Evolutionary conservation across 2,888 invertebrate species (phyloP).

Genomic region (Nomada fucata): DNA sequence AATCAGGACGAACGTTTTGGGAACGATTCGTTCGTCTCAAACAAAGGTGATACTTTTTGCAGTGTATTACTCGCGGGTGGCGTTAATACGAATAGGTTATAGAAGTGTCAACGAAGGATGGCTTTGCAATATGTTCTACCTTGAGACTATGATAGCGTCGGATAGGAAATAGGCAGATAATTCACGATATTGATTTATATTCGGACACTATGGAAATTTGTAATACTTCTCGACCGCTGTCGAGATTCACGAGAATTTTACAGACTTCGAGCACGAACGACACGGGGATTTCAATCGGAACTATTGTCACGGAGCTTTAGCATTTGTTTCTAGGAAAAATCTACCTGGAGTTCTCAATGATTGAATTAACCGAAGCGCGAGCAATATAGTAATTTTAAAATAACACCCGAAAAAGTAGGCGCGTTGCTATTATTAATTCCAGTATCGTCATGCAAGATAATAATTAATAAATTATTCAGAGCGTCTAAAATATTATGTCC

Average conservation of each 20-base stretch:
- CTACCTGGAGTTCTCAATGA: slow-evolving; percentile 3
- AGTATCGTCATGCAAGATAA: too few relatives aligned
- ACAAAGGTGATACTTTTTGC: too few relatives aligned
- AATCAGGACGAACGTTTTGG: too few relatives aligned
- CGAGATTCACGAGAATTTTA: slow-evolving; percentile 44
- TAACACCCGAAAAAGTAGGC: too few relatives aligned
- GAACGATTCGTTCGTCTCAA: too few relatives aligned
- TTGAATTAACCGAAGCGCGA: background rate
- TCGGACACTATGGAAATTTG: background rate
- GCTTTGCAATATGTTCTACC: background rate
- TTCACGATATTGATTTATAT: background rate
- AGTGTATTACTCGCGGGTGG: too few relatives aligned
- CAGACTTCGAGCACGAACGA: slow-evolving; percentile 14
- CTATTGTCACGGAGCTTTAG: slow-evolving; percentile 12
- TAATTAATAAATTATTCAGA: too few relatives aligned
- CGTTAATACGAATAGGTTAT: slow-evolving; percentile 23
- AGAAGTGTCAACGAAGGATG: background rate
- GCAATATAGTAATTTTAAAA: too few relatives aligned
- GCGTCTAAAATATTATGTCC: too few relatives aligned
- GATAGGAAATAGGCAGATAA: background rate
- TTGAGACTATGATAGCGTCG: background rate
- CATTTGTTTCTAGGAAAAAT: slow-evolving; percentile 41
- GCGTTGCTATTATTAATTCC: too few relatives aligned
- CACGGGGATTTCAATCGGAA: slow-evolving; percentile 17
- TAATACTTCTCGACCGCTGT: background rate